Conservation (phyloP, 2,113 vertebrate species). For the Ptilorrhoa leucosticta region DNA sequence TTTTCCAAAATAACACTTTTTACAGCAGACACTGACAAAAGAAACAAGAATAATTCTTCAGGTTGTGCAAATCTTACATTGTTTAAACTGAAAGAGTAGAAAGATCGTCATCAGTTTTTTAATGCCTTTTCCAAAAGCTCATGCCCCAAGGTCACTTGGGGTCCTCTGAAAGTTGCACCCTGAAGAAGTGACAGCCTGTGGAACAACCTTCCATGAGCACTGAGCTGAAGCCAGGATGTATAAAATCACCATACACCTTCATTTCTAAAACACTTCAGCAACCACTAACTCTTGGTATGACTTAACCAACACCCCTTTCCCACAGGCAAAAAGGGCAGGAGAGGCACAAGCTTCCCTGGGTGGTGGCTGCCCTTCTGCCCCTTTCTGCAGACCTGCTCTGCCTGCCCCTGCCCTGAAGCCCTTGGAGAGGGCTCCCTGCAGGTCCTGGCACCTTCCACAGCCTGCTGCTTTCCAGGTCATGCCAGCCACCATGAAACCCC, state of each 20-base stretch:
- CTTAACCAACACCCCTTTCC: background rate
- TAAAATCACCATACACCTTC: background rate
- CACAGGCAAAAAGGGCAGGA: rapidly evolving
- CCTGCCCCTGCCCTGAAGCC: background rate
- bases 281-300: background rate
- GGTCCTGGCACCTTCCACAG: background rate
- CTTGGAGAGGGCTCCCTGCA: rapidly evolving
- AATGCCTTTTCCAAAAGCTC: background rate
- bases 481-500: background rate
- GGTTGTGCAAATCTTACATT: background rate
- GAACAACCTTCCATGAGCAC: background rate
- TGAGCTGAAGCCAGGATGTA: background rate
- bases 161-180: background rate
- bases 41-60: background rate
- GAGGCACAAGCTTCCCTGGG: background rate
- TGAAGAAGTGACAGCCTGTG: background rate
- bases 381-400: background rate
- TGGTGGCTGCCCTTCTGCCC: background rate
- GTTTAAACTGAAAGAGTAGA: background rate
- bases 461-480: background rate
- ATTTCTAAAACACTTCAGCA: background rate
- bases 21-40: background rate
- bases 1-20: background rate
- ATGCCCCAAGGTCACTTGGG: background rate
- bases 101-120: rapidly evolving